Percentiles rank a stretch among this genome's conserved stretches.
phyloP scores from a whole-genome alignment of 2,797 vertebrate genomes.

The Tapirus indicus region DNA sequence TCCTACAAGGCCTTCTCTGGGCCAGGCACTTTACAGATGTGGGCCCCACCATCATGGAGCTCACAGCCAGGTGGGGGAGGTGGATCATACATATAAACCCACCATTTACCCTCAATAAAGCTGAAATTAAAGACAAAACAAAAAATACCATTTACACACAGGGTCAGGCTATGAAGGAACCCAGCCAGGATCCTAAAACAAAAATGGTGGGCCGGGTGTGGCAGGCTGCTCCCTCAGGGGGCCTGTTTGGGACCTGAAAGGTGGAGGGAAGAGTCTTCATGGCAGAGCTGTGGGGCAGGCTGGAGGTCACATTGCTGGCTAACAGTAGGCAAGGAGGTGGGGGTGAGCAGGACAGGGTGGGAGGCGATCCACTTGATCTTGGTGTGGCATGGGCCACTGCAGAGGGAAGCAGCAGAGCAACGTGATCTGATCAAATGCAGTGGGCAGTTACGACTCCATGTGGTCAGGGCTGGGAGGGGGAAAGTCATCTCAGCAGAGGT shows the following conservation, averaged over 20 bases:
- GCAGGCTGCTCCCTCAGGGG: background rate
- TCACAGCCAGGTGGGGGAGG: background rate
- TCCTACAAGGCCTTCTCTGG: background rate
- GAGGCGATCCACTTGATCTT: background rate
- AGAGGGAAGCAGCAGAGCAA: background rate
- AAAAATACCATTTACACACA: background rate
- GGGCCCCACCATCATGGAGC: background rate
- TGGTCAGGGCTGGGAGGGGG: background rate
- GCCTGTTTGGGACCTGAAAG: background rate
- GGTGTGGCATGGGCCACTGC: background rate
- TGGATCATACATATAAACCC: background rate
- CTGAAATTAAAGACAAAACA: background rate
- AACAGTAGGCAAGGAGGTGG: background rate
- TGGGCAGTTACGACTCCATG: accelerated
- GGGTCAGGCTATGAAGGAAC: background rate
- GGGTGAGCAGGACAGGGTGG: background rate
- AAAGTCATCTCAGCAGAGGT: background rate
- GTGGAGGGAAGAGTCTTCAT: background rate
- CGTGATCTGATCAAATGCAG: background rate
- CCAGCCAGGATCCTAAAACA: background rate
- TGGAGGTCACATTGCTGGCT: background rate
- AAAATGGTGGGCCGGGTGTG: background rate
- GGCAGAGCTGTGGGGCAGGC: background rate
- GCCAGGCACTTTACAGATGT: background rate
- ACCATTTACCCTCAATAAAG: background rate